phyloP scores from a whole-genome alignment of 2,888 invertebrate genomes.

The Nymphalis urticae region DNA sequence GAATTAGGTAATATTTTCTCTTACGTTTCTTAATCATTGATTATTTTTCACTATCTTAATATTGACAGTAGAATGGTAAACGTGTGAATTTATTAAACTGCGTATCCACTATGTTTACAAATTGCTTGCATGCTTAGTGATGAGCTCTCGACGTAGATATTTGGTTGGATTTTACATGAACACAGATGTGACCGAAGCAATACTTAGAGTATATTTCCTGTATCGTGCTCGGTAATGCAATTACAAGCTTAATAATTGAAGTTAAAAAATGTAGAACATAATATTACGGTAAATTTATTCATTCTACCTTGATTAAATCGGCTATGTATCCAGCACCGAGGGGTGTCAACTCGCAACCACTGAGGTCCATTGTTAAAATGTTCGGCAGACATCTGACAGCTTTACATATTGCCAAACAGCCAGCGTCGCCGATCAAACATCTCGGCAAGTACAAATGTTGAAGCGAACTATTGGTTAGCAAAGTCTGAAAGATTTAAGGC shows the following conservation, averaged over 20 bases:
- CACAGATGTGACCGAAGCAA: too few species aligned
- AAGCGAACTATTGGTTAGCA: conserved; percentile 83
- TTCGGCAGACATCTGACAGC: conserved; percentile 85
- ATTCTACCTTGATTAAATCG: conserved; percentile 83
- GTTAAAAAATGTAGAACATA: too few species aligned
- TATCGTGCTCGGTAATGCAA: too few species aligned
- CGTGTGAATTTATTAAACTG: too few species aligned
- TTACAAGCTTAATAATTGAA: too few species aligned
- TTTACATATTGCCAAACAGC: conserved; percentile 86
- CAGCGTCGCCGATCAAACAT: conserved; percentile 86
- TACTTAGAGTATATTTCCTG: too few species aligned
- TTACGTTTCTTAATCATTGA: too few species aligned
- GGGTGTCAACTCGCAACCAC: conserved; percentile 84
- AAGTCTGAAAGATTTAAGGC: conserved; percentile 61
- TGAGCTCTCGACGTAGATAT: too few species aligned
- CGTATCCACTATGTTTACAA: too few species aligned
- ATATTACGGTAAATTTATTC: neutral
- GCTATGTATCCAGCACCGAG: conserved; percentile 84
- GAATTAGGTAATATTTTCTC: neutral
- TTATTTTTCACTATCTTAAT: neutral
- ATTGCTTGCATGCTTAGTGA: too few species aligned
- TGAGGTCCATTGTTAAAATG: conserved; percentile 85
- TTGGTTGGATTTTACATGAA: too few species aligned
- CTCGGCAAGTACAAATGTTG: conserved; percentile 85
- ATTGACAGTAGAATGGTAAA: too few species aligned